Evolutionary conservation across 2,888 invertebrate genomes (phyloP).

Genomic region (Auanema freiburgensis): DNA sequence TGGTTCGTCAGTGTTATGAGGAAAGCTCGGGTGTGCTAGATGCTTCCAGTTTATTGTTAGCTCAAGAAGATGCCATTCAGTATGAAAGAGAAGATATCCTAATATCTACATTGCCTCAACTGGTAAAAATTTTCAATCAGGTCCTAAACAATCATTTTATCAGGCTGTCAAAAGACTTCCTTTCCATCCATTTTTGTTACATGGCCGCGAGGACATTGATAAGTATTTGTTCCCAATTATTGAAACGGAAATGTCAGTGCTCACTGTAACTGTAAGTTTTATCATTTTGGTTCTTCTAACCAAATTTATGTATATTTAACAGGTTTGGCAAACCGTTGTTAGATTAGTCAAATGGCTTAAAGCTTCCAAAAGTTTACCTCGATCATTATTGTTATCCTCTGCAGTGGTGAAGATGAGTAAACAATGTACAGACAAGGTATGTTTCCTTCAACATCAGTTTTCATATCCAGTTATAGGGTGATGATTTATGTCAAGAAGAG

Average conservation of each 20-base stretch:
- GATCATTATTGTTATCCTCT: conserved; percentile 27
- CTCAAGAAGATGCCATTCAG: conserved; percentile 6
- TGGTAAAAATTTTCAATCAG: no score
- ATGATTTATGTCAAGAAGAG: conserved; percentile 16
- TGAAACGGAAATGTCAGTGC: conserved; percentile 17
- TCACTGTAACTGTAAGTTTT: conserved; percentile 7
- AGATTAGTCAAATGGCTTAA: conserved; percentile 27
- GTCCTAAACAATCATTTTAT: no score
- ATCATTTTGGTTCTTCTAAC: not conserved
- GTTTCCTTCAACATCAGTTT: not conserved
- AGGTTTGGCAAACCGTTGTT: conserved; percentile 28
- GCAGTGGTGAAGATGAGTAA: conserved; percentile 22
- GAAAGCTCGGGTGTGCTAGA: not conserved
- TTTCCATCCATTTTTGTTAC: conserved; percentile 18
- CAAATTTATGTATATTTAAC: not conserved
- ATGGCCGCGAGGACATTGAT: conserved; percentile 1
- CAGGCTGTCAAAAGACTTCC: conserved; percentile 9
- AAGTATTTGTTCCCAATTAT: conserved; percentile 15
- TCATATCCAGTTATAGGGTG: not conserved
- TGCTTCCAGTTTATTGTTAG: not conserved
- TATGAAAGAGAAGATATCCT: conserved; percentile 14
- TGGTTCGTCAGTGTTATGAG: conserved; percentile 9
- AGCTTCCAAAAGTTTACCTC: conserved; percentile 22
- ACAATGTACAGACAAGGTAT: conserved; percentile 8
- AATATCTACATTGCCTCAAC: not conserved